Evolutionary conservation across 2,797 vertebrate species (phyloP).

Genomic region (Gouania willdenowi): DNA sequence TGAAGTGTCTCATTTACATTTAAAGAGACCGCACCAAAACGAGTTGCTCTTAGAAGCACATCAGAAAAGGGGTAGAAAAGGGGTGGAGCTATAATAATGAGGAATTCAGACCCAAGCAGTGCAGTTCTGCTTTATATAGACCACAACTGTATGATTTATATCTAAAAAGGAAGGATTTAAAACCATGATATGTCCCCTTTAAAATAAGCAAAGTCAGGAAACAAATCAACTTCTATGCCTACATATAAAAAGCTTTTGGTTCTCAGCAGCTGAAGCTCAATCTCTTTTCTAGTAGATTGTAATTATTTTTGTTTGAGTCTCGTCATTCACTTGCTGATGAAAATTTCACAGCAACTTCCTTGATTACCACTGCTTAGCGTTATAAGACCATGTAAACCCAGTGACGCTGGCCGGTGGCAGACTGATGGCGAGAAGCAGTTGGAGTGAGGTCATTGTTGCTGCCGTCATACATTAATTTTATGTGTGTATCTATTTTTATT

Average conservation of each 20-base stretch:
- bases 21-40: too few species aligned
- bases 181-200: too few species aligned
- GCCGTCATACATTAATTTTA: conserved; percentile 11
- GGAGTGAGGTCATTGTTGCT: conserved; percentile 10
- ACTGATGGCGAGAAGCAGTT: conserved; percentile 6
- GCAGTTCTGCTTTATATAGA: too few species aligned
- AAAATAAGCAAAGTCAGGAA: conserved; percentile 9
- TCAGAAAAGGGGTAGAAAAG: too few species aligned
- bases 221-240: conserved; percentile 25
- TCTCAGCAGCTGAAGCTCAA: conserved; percentile 17
- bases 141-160: too few species aligned
- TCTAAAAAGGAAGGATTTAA: too few species aligned
- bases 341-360: conserved; percentile 3
- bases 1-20: too few species aligned
- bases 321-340: conserved; percentile 17
- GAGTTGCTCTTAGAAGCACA: too few species aligned
- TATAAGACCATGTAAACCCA: conserved; percentile 24
- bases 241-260: neutral
- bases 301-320: conserved; percentile 19
- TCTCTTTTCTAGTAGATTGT: conserved; percentile 30
- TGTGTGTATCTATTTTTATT: conserved; percentile 19
- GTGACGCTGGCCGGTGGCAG: conserved; percentile 12
- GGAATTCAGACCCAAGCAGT: too few species aligned
- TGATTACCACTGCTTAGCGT: conserved; percentile 22
- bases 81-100: too few species aligned